Percentiles rank a stretch among this genome's conserved stretches.
phyloP scores from a whole-genome alignment of 2,888 invertebrate genomes.

The Mesodorylaimus sp. region DNA sequence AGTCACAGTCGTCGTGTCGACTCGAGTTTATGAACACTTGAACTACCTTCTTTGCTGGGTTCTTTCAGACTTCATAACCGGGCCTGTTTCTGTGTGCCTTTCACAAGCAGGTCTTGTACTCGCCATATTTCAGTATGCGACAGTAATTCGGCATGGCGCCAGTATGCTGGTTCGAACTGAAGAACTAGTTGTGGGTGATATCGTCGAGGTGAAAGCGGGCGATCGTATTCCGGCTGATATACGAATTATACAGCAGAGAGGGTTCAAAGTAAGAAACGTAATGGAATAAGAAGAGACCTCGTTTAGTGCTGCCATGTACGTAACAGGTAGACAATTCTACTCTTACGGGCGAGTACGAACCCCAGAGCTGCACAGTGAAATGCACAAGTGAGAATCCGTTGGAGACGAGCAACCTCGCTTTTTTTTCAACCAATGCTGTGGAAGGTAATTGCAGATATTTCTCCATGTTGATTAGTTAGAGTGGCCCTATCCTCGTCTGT shows the following conservation, averaged over 20 bases:
- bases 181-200: slow-evolving; percentile 85
- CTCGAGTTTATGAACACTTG: too few species aligned
- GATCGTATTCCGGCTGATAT: slow-evolving; percentile 96
- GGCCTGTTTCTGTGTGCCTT: too few species aligned
- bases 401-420: slow-evolving; percentile 82
- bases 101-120: too few species aligned
- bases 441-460: too few species aligned
- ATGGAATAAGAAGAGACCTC: too few species aligned
- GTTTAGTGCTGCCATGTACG: too few species aligned
- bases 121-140: slow-evolving; percentile 31
- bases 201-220: slow-evolving; percentile 96
- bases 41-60: too few species aligned
- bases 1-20: too few species aligned
- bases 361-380: slow-evolving; percentile 69
- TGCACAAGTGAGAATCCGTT: slow-evolving; percentile 82
- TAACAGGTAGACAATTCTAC: slow-evolving; percentile 64
- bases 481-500: too few species aligned
- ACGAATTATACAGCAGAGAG: slow-evolving; percentile 76
- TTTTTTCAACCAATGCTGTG: slow-evolving; percentile 86
- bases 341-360: slow-evolving; percentile 82
- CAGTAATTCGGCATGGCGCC: slow-evolving; percentile 21
- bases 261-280: slow-evolving; percentile 53
- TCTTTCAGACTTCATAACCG: too few species aligned
- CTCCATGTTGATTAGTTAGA: too few species aligned
- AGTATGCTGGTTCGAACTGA: slow-evolving; percentile 35